Percentiles rank a stretch among this genome's conserved stretches.
Evolutionary conservation across 2,797 vertebrate species (phyloP).

Genomic region (Aldrovandia affinis): DNA sequence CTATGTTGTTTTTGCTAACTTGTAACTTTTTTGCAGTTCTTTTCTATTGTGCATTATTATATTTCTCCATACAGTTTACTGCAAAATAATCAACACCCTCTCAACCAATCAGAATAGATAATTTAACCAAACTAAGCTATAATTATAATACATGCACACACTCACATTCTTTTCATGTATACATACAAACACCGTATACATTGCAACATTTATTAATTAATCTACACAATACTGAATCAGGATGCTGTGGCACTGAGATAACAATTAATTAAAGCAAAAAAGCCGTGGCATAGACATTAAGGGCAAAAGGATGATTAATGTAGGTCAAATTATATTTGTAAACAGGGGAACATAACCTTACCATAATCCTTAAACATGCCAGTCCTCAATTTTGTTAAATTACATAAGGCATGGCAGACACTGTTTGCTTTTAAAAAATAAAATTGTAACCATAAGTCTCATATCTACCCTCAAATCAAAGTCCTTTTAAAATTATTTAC

Average conservation of each 20-base stretch:
- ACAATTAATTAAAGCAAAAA: not conserved
- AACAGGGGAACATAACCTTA: not conserved
- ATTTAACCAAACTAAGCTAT: too few species aligned
- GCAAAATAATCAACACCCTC: too few species aligned
- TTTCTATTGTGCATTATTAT: too few species aligned
- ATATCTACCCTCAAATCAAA: not conserved
- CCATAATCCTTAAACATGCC: not conserved
- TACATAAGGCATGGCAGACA: not conserved
- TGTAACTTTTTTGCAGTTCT: too few species aligned
- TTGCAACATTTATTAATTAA: not conserved
- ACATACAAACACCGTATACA: not conserved
- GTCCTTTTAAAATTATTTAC: not conserved
- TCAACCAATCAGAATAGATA: too few species aligned
- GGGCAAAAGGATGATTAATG: not conserved
- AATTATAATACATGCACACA: constrained; percentile 8
- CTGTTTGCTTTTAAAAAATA: not conserved
- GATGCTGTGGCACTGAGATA: not conserved
- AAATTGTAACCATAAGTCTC: not conserved
- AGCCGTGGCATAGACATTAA: not conserved
- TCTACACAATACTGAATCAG: not conserved
- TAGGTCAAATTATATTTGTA: not conserved
- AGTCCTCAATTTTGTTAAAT: not conserved
- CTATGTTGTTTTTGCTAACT: too few species aligned
- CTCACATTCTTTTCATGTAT: not conserved
- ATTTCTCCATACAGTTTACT: too few species aligned